Conservation (phyloP, 1,140 invertebrate species). For the Gryllus bimaculatus region DNA sequence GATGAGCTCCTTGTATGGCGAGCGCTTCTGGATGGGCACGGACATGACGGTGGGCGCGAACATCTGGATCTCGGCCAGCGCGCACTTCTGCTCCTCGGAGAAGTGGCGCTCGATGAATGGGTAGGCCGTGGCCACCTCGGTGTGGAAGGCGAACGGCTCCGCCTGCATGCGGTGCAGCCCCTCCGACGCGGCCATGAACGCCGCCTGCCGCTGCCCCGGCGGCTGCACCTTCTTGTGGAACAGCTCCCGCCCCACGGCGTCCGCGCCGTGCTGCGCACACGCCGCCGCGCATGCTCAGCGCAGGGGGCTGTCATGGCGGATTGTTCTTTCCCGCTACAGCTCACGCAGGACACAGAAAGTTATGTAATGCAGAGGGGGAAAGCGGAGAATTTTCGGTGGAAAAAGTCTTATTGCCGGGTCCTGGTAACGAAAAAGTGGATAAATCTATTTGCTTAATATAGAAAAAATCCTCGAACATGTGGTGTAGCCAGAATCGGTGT, state of each 20-base stretch:
- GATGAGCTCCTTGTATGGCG: slow-evolving; percentile 32
- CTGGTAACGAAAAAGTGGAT: too few species aligned
- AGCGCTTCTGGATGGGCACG: slow-evolving; percentile 27
- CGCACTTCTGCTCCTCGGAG: slow-evolving; percentile 31
- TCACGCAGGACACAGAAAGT: too few species aligned
- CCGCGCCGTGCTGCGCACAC: not conserved
- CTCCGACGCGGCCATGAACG: not conserved
- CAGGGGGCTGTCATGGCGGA: too few species aligned
- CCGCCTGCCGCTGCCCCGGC: not conserved
- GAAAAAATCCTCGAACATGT: too few species aligned
- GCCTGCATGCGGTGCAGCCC: slow-evolving; percentile 12
- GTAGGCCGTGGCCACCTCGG: slow-evolving; percentile 21
- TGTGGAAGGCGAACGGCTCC: slow-evolving; percentile 23
- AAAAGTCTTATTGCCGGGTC: too few species aligned
- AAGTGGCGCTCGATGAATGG: slow-evolving; percentile 28
- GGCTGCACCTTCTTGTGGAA: not conserved
- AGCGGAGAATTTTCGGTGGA: too few species aligned
- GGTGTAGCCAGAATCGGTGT: too few species aligned
- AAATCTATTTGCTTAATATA: too few species aligned
- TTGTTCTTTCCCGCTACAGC: too few species aligned
- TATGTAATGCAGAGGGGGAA: too few species aligned
- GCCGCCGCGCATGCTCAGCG: too few species aligned
- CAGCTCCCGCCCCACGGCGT: not conserved
- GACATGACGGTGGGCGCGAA: slow-evolving; percentile 24
- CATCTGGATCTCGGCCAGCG: slow-evolving; percentile 29